Percentiles rank a stretch among this genome's conserved stretches.
Evolutionary conservation across 2,113 vertebrate genomes (phyloP).

Genomic region (Sphyrna mokarran): DNA sequence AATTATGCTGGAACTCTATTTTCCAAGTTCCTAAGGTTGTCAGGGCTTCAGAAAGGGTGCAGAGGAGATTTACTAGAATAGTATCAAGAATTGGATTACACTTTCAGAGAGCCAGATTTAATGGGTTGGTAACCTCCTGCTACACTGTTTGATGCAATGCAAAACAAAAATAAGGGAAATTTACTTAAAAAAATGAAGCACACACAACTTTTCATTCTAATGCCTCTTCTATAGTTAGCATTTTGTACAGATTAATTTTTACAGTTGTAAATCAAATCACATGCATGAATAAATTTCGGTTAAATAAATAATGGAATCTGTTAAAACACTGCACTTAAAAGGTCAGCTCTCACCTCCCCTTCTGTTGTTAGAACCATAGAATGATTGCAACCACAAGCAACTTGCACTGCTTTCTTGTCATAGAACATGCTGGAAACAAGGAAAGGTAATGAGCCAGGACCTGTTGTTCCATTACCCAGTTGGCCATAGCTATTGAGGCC

Average conservation of each 20-base stretch:
- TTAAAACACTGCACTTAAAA: background rate
- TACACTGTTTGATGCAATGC: too few species aligned
- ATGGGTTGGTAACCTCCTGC: background rate
- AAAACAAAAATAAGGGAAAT: background rate
- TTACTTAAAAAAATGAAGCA: background rate
- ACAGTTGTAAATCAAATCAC: background rate
- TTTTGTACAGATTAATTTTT: background rate
- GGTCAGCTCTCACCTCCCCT: conserved; percentile 74
- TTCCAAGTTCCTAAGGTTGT: background rate
- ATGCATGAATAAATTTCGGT: background rate
- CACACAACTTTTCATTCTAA: background rate
- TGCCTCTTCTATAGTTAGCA: background rate
- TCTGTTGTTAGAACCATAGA: conserved; percentile 81
- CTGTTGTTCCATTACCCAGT: conserved; percentile 86
- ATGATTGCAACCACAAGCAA: conserved; percentile 94
- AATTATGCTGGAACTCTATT: background rate
- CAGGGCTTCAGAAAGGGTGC: background rate
- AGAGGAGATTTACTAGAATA: background rate
- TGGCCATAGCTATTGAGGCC: conserved; percentile 96
- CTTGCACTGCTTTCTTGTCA: conserved; percentile 78
- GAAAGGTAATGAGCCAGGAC: conserved; percentile 77
- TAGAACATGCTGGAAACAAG: conserved; percentile 82
- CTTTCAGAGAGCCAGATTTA: background rate
- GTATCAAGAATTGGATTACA: too few species aligned
- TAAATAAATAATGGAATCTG: background rate